Conservation (phyloP, 2,888 invertebrate species). For the Anodontia alba region DNA sequence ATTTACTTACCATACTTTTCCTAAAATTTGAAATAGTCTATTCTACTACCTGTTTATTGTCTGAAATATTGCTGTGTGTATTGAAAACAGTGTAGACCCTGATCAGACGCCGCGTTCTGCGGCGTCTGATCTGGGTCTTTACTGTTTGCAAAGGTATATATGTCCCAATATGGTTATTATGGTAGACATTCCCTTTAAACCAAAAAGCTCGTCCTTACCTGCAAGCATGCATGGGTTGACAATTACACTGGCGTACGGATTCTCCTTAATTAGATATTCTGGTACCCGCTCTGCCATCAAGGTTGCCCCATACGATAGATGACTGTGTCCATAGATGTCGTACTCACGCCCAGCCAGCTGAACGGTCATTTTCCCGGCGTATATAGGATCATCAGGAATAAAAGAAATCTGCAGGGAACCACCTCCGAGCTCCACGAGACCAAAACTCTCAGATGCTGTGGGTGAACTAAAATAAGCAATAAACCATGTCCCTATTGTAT, state of each 20-base stretch:
- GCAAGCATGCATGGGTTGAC: conserved; percentile 75
- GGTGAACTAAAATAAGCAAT: neutral
- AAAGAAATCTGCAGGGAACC: conserved; percentile 86
- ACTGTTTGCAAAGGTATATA: too few relatives aligned
- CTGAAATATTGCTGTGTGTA: too few relatives aligned
- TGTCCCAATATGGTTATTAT: too few relatives aligned
- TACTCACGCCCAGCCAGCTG: conserved; percentile 73
- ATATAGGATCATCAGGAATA: conserved; percentile 77
- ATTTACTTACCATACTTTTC: too few relatives aligned
- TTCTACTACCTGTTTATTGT: too few relatives aligned
- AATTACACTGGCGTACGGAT: conserved; percentile 56
- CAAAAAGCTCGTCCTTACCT: too few relatives aligned
- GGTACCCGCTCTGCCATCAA: conserved; percentile 69
- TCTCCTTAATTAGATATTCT: conserved; percentile 53
- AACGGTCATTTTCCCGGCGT: conserved; percentile 81
- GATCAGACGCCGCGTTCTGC: too few relatives aligned
- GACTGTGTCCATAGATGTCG: conserved; percentile 82
- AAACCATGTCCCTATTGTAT: too few relatives aligned
- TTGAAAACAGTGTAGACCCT: too few relatives aligned
- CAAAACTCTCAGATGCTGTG: conserved; percentile 77
- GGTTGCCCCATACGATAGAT: conserved; percentile 79
- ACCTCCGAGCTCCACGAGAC: conserved; percentile 87
- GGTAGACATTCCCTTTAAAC: too few relatives aligned
- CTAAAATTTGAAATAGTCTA: too few relatives aligned
- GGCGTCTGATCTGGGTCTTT: too few relatives aligned